These are phyloP conservation scores for Cryptocheilus praepositus DNA, from an alignment of 2,888 invertebrate genomes.

Conservation along the genomic window DNA sequence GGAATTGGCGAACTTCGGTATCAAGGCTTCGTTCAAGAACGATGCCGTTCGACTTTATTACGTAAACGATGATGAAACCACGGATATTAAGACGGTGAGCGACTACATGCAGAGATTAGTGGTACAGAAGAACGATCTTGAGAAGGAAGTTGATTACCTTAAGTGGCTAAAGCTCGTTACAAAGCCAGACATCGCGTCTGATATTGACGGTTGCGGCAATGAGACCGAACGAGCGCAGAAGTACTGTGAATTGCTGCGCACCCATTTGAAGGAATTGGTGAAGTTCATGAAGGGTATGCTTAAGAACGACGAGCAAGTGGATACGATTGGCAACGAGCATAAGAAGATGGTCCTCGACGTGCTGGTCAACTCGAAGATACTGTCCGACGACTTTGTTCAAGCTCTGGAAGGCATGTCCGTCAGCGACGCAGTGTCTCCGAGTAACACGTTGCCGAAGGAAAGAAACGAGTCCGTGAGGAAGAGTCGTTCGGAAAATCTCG, in stretches of 20 bases:
- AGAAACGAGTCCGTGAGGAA: conserved; percentile 46
- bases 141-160: conserved; percentile 71
- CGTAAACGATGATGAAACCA: conserved; percentile 58
- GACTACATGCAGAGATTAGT: conserved; percentile 65
- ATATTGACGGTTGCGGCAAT: conserved; percentile 53
- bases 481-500: conserved; percentile 57
- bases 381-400: conserved; percentile 67
- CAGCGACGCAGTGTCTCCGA: conserved; percentile 33
- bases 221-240: conserved; percentile 57
- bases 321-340: conserved; percentile 55
- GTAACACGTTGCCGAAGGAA: conserved; percentile 7
- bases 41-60: conserved; percentile 66
- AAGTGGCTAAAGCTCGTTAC: conserved; percentile 70
- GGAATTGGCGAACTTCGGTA: conserved; percentile 67
- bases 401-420: conserved; percentile 56
- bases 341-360: conserved; percentile 65
- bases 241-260: conserved; percentile 66
- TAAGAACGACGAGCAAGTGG: conserved; percentile 53
- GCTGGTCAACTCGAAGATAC: conserved; percentile 64
- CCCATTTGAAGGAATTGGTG: conserved; percentile 66
- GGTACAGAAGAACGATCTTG: conserved; percentile 67
- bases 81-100: conserved; percentile 63
- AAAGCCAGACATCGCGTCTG: conserved; percentile 58
- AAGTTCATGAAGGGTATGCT: conserved; percentile 70
- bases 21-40: conserved; percentile 64